Conservation (phyloP, 1,140 invertebrate genomes). For the Cardiocondyla obscurior region DNA sequence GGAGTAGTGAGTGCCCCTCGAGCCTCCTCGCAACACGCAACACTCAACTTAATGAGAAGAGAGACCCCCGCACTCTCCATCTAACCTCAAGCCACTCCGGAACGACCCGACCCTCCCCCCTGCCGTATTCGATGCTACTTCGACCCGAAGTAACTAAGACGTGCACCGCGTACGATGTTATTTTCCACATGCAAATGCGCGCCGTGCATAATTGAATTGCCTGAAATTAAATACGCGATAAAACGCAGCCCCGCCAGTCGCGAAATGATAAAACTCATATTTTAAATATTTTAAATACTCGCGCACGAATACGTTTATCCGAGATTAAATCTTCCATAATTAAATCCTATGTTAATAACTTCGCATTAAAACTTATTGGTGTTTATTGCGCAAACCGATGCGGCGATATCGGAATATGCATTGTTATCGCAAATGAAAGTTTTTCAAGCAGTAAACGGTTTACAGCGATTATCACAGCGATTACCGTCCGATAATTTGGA, state of each 20-base stretch:
- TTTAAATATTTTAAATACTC: conserved; percentile 47
- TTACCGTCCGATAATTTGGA: conserved; percentile 45
- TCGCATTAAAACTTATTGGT: conserved; percentile 49
- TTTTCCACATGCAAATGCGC: conserved; percentile 38
- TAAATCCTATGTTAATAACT: conserved; percentile 53
- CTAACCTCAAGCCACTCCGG: conserved; percentile 72
- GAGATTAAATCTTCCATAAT: conserved; percentile 42
- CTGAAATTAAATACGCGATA: conserved; percentile 19
- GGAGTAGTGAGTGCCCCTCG: conserved; percentile 79
- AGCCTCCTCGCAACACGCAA: conserved; percentile 80
- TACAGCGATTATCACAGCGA: conserved; percentile 38
- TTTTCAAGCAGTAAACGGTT: conserved; percentile 49
- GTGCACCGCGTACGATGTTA: neutral
- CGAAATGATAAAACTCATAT: conserved; percentile 35
- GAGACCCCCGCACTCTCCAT: conserved; percentile 72
- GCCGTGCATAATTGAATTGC: neutral
- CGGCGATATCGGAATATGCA: conserved; percentile 32
- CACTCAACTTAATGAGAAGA: conserved; percentile 83
- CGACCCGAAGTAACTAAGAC: conserved; percentile 55
- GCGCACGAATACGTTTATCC: conserved; percentile 37
- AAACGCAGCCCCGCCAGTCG: neutral
- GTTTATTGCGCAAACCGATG: conserved; percentile 44
- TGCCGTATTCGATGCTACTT: conserved; percentile 59
- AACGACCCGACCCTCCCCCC: conserved; percentile 65
- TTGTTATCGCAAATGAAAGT: conserved; percentile 46